Percentiles rank a stretch among this genome's conserved stretches.
These are phyloP conservation scores for Ophiodon elongatus DNA, from an alignment of 2,113 vertebrate species.

Conservation along the genomic window DNA sequence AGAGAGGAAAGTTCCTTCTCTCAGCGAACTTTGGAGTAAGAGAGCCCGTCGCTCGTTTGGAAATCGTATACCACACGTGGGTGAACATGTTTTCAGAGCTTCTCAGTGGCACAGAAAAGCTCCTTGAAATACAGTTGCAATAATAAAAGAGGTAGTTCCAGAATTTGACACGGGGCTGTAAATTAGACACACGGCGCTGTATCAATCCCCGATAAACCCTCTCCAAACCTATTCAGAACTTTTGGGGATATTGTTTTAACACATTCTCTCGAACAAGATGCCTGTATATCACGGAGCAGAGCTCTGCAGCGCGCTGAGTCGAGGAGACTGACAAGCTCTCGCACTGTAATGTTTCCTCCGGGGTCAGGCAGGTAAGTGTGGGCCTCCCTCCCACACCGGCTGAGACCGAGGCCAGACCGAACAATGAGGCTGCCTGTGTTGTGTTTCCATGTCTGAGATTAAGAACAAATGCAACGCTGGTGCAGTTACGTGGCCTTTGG, in stretches of 20 bases:
- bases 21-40: constrained; percentile 49
- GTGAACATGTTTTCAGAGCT: constrained; percentile 76
- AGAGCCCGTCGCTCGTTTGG: constrained; percentile 54
- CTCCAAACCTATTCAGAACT: constrained; percentile 55
- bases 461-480: constrained; percentile 69
- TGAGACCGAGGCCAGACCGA: constrained; percentile 67
- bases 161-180: constrained; percentile 73
- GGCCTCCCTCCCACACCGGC: constrained; percentile 45
- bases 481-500: constrained; percentile 69
- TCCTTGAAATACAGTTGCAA: constrained; percentile 81
- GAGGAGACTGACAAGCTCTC: constrained; percentile 52
- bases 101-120: constrained; percentile 62
- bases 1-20: constrained; percentile 66
- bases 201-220: constrained; percentile 67
- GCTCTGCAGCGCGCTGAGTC: constrained; percentile 14
- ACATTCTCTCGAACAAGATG: constrained; percentile 61
- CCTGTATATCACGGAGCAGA: constrained; percentile 65
- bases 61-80: constrained; percentile 64
- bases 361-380: constrained; percentile 71
- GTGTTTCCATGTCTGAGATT: constrained; percentile 72
- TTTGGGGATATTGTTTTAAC: constrained; percentile 76
- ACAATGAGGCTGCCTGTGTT: constrained; percentile 76
- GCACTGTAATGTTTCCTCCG: constrained; percentile 63
- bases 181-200: constrained; percentile 66
- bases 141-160: constrained; percentile 78